A percentile compares a stretch with the other conserved stretches of the same genome.
Conservation (phyloP, 2,888 invertebrate species). For the Serrognathus titanus region DNA sequence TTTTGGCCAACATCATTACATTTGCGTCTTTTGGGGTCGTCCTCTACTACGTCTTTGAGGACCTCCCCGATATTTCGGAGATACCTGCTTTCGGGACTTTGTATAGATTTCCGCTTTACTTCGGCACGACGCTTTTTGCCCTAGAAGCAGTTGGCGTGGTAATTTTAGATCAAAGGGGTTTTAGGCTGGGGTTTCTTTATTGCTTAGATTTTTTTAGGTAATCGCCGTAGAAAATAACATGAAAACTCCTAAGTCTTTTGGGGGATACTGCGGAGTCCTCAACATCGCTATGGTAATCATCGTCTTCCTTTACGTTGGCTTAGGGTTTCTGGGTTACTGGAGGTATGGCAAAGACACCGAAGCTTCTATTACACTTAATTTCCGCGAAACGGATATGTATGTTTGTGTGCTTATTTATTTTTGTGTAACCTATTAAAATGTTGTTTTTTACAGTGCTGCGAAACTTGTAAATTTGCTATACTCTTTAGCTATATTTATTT, state of each 20-base stretch:
- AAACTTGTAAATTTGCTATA: constrained; percentile 62
- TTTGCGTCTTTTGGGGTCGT: constrained; percentile 81
- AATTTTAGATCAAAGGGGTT: constrained; percentile 45
- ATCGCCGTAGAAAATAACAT: constrained; percentile 89
- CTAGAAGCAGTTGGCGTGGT: constrained; percentile 93
- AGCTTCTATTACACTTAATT: constrained; percentile 79
- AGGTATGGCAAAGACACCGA: constrained; percentile 67
- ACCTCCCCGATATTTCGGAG: constrained; percentile 62
- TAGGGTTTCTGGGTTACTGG: constrained; percentile 84
- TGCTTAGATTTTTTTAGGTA: constrained; percentile 57
- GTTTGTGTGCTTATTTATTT: constrained; percentile 23
- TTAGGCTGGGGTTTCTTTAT: neutral
- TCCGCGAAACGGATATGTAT: constrained; percentile 61
- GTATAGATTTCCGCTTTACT: constrained; percentile 81
- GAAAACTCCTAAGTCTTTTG: constrained; percentile 77
- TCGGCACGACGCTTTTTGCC: constrained; percentile 94
- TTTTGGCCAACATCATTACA: constrained; percentile 82
- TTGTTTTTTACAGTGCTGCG: constrained; percentile 54
- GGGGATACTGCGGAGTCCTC: constrained; percentile 72
- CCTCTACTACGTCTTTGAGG: constrained; percentile 78
- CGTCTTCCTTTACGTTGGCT: constrained; percentile 68
- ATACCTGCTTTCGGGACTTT: constrained; percentile 63
- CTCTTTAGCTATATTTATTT: constrained; percentile 71
- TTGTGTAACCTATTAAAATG: neutral
- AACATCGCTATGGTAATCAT: constrained; percentile 80